Evolutionary conservation across 1,140 invertebrate species (phyloP).

Genomic region (Macrobrachium nipponense): DNA sequence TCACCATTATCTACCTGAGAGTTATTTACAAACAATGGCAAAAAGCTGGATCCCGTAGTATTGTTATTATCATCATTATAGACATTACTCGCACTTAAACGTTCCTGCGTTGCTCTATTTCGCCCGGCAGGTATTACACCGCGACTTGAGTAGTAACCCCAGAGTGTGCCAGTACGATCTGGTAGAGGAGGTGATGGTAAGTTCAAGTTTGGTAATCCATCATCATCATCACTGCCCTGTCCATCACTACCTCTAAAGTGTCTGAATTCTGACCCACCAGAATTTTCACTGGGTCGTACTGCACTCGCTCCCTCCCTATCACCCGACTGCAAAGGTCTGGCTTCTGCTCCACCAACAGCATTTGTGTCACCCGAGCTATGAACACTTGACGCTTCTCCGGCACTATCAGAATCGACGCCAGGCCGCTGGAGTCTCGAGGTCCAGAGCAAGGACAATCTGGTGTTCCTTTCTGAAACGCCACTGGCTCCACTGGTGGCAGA

Average conservation of each 20-base stretch:
- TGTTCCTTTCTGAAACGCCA: conserved; percentile 55
- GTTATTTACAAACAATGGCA: not conserved
- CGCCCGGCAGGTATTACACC: conserved; percentile 21
- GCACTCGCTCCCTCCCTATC: conserved; percentile 12
- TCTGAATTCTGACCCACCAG: conserved; percentile 7
- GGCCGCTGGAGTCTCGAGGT: conserved; percentile 49
- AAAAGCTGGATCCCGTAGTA: not conserved
- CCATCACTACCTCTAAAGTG: conserved; percentile 30
- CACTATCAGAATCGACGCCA: conserved; percentile 50
- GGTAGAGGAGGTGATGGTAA: conserved; percentile 6
- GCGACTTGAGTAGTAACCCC: conserved; percentile 7
- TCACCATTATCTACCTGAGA: not conserved
- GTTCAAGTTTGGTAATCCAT: not conserved
- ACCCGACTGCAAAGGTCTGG: not conserved
- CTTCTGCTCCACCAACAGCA: not conserved
- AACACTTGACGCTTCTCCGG: conserved; percentile 39
- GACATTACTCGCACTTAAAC: not conserved
- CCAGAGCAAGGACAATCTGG: conserved; percentile 54
- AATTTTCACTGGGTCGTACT: not conserved
- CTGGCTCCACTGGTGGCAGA: conserved; percentile 57
- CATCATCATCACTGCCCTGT: conserved; percentile 34
- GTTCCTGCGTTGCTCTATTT: not conserved
- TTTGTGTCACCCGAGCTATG: conserved; percentile 23
- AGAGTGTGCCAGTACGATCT: conserved; percentile 1
- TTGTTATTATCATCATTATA: conserved; percentile 6